Evolutionary conservation across 2,113 vertebrate genomes (phyloP), one percentile per base, ranked within the genome.

Genomic region (Bettongia penicillata): DNA sequence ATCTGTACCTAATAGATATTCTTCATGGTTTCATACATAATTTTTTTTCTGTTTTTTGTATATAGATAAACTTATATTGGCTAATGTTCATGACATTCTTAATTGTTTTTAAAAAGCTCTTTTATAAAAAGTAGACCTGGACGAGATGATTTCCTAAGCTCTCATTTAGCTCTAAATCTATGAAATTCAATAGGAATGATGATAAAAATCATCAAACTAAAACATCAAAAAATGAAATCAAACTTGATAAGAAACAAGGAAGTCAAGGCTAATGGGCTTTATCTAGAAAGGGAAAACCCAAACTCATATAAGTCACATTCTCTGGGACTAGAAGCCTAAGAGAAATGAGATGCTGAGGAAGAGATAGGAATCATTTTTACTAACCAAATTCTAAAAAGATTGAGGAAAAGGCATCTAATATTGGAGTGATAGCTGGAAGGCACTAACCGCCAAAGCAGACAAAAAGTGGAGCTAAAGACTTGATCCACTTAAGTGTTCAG

Each of bases 321-420:
- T 53, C 47, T 91, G 26, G 91, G 92, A 43, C 51, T 90, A 95
- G 53, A 90, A 92, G 94, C 90, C 43, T 48, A 92, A 92, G 43
- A 89, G 8, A 57, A 95, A 92, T 5, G 47, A 95, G 43, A 91
- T 12, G 52, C 1, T 23, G 37, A n/a, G 5, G n/a, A 84, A 84
- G n/a, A 77, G 23, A 91, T 11, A 37, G 52, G 1, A 52, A 53
- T 37, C 55, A 93, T n/a, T 48, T 97, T 97, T 98, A 97, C 97
- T 98, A 89, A 22, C 53, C 94, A 94, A 90, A 92, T 77, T 93
- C 96, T 49, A 94, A 51, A 94, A 51, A 47, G 84, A n/a, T 61
- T 0, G 61, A n/a, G 37, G 19, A 23, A 84, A 84, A 22, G 68
- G 6, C 19, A 43, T 84, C n/a, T 43, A 43, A 22, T 84, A n/a